Base-by-base conservation (phyloP, 2,113 vertebrate species). In the Archilochus colubris region DNA sequence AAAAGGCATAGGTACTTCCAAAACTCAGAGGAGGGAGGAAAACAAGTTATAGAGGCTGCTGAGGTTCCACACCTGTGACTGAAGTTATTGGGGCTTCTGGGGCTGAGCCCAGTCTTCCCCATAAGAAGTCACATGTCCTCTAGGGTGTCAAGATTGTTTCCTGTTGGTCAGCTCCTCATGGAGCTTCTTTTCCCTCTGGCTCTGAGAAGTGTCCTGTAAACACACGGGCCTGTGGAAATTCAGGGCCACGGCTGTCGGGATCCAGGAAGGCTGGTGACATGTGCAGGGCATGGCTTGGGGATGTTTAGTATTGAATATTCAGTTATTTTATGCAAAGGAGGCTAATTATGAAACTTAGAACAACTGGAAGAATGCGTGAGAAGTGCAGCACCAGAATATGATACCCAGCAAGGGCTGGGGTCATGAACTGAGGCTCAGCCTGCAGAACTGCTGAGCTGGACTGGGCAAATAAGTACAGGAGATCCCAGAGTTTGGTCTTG, bases 241-340 rank as follows among this genome's bases (percentile, higher is more conserved):
- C 50, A 2, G 7, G 46, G 43, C 82, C 77, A 90, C 27, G 80
- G 28, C 73, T 90, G 33, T 55, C 24, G n/a, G 44, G 48, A 68
- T 57, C 70, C 68, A 72, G 61, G 14, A 62, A 89, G 66, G 48
- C 75, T 95, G 82, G 55, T 48, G 73, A 66, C 68, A 94, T 53
- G 55, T 83, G 50, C 48, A 78, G 18, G 64, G 59, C 8, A 14
- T 64, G 73, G 64, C 83, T 57, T 81, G 50, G 80, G 86, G 80
- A 33, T 81, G 61, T 95, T 94, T 91, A 64, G 73, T 75, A 64
- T 21, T 92, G 76, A 92, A 82, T 88, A 93, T 81, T 74, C 64
- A 84, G 64, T 72, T 84, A 84, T 40, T 75, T 92, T 84, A 91
- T 50, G 66, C 22, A 79, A 85, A 94, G 10, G 13, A 86, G 21